Conservation (phyloP, 2,888 invertebrate genomes). For the Tiphia femorata region DNA sequence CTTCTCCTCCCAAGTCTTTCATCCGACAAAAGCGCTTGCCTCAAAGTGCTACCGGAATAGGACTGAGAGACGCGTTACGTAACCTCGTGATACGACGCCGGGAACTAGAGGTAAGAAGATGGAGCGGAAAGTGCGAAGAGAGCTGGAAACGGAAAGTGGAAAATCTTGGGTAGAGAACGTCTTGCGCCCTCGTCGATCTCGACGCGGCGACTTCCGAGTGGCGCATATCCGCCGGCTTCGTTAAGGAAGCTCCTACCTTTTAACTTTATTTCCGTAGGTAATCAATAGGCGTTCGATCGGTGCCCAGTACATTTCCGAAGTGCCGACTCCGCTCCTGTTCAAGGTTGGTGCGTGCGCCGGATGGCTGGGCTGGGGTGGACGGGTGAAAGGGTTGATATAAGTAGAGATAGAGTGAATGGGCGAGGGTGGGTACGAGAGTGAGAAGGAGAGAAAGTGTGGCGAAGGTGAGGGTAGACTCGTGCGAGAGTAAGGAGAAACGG, state of each 20-base stretch:
- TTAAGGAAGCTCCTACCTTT: conserved; percentile 34
- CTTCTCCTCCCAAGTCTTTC: not conserved
- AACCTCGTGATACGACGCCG: conserved; percentile 16
- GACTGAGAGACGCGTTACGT: conserved; percentile 13
- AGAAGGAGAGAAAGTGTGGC: conserved; percentile 4
- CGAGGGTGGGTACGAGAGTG: not conserved
- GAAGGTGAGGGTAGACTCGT: no score
- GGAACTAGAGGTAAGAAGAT: not conserved
- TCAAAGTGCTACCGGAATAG: conserved; percentile 17
- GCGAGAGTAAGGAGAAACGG: no score
- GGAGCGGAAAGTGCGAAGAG: not conserved
- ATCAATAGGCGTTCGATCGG: conserved; percentile 47
- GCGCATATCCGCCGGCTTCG: conserved; percentile 17
- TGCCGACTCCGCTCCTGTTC: conserved; percentile 32
- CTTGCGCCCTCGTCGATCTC: not conserved
- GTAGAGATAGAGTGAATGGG: no score
- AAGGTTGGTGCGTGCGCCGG: conserved; percentile 2
- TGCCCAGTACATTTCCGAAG: conserved; percentile 44
- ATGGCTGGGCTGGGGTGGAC: not conserved
- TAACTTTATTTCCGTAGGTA: conserved; percentile 45
- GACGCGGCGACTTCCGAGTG: not conserved
- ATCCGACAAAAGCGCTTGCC: conserved; percentile 2
- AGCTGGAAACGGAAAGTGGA: not conserved
- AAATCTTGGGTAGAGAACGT: not conserved
- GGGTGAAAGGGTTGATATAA: not conserved